Conservation (phyloP, 2,797 vertebrate species). For the Melanotaenia maccullochi region DNA sequence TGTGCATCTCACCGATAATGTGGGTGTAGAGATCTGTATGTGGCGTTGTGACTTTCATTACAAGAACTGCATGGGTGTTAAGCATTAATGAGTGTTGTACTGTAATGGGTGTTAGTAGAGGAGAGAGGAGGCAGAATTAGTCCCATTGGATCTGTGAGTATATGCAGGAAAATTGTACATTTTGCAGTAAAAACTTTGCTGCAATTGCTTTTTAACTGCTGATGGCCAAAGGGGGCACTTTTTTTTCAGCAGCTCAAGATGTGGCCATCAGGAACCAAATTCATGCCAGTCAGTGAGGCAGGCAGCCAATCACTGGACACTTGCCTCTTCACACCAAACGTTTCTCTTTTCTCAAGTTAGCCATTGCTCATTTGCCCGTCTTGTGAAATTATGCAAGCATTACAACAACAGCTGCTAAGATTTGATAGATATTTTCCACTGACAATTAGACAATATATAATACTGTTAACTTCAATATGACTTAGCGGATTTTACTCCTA, state of each 20-base stretch:
- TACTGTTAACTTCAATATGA: background rate
- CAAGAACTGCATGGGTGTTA: slow-evolving; percentile 66
- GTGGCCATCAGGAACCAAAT: slow-evolving; percentile 49
- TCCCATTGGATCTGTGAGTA: slow-evolving; percentile 47
- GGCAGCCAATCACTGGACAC: slow-evolving; percentile 63
- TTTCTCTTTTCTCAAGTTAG: slow-evolving; percentile 49
- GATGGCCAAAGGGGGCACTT: slow-evolving; percentile 28
- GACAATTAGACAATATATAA: slow-evolving; percentile 5
- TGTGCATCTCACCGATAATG: slow-evolving; percentile 50
- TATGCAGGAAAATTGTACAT: slow-evolving; percentile 39
- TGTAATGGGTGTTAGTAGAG: slow-evolving; percentile 48
- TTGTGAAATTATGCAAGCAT: slow-evolving; percentile 43
- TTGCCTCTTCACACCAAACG: slow-evolving; percentile 55
- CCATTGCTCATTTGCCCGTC: slow-evolving; percentile 57
- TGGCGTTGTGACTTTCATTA: slow-evolving; percentile 62
- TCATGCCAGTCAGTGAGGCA: slow-evolving; percentile 57
- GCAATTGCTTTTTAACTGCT: slow-evolving; percentile 39
- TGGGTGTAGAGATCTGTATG: slow-evolving; percentile 48
- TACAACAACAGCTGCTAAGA: slow-evolving; percentile 21
- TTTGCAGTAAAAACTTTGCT: slow-evolving; percentile 44
- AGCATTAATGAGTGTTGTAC: slow-evolving; percentile 67
- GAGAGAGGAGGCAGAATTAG: slow-evolving; percentile 54
- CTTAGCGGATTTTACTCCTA: background rate
- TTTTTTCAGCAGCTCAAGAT: slow-evolving; percentile 53
- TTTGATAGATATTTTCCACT: slow-evolving; percentile 21